Percentiles rank a stretch among this genome's conserved stretches.
These are phyloP conservation scores for Henricia sp. DNA, from an alignment of 53 echinoderm and acorn worm species.

Conservation along the genomic window DNA sequence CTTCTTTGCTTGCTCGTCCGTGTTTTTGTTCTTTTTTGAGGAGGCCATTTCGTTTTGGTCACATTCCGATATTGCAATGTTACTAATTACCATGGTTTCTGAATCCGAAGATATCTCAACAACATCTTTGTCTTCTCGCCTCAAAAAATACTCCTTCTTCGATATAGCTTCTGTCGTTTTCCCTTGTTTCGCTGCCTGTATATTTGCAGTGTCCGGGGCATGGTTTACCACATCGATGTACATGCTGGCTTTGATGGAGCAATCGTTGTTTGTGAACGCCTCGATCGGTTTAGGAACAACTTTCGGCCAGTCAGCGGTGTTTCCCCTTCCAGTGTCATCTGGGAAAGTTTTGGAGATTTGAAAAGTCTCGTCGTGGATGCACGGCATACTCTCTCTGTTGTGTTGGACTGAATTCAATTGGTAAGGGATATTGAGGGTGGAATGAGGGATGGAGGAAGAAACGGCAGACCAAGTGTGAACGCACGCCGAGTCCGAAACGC, in stretches of 20 bases:
- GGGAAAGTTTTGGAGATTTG: slow-evolving; percentile 25
- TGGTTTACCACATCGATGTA: slow-evolving; percentile 20
- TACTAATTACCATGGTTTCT: slow-evolving; percentile 10
- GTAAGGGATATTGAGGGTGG: slow-evolving; percentile 14
- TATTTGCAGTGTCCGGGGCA: background rate
- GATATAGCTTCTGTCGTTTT: slow-evolving; percentile 39
- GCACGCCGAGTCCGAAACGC: slow-evolving; percentile 30
- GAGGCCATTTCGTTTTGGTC: background rate
- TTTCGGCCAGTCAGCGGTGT: slow-evolving; percentile 11
- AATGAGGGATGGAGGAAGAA: background rate
- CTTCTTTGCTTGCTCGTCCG: background rate
- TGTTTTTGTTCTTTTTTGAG: background rate
- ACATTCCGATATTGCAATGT: background rate
- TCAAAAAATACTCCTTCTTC: slow-evolving; percentile 41
- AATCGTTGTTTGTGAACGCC: slow-evolving; percentile 1
- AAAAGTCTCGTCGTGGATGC: slow-evolving; percentile 32
- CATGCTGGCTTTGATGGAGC: background rate
- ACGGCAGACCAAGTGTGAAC: slow-evolving; percentile 43
- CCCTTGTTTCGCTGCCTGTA: background rate
- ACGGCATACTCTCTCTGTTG: slow-evolving; percentile 21
- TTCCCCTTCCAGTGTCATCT: slow-evolving; percentile 10
- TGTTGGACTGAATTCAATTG: background rate
- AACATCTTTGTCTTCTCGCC: slow-evolving; percentile 21
- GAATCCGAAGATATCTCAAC: background rate
- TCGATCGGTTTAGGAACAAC: slow-evolving; percentile 10